Evolutionary conservation across 2,113 vertebrate genomes (phyloP), one percentile per base, ranked within the genome.

Genomic region (Tyto alba): DNA sequence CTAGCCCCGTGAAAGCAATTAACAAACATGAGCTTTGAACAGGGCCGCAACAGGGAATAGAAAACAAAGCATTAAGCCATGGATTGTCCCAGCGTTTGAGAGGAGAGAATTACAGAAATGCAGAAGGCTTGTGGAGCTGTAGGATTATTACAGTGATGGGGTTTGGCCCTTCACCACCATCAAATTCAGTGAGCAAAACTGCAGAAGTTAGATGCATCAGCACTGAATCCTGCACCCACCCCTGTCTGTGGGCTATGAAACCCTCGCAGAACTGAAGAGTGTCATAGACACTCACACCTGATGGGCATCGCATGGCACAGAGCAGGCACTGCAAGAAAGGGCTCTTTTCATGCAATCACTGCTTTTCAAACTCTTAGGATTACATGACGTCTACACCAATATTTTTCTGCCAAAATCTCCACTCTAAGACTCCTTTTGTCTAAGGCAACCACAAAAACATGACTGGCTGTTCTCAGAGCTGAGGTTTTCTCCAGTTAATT

Each of bases 241-340:
- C 14, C 19, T 7, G 2, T 36, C 32, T 6, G 1, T 30, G 30
- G 50, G 73, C 43, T 38, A 4, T 19, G 30, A 56, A 84, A 13
- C 30, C 7, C 25, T 18, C 57, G 13, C 38, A n/a, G 56, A 50
- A 23, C 69, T 18, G 17, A n/a, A 6, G 5, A 6, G 29, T 10
- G 34, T 27, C 40, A 17, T 0, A 27, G 23, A 5, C 1, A 9
- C 17, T 25, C 2, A 1, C 10, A 15, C 40, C 52, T 27, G 21
- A 19, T 34, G 18, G 26, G 63, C 23, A 7, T 5, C 13, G 22
- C 7, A 5, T 16, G 34, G 48, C 62, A 14, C 13, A 6, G 85
- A 25, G 66, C 50, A 16, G 16, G 27, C 5, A 0, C 75, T 36
- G 21, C n/a, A 29, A 36, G 63, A 48, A 78, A 85, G 41, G 40